Percentiles rank a stretch among this genome's conserved stretches.
phyloP scores from a whole-genome alignment of 1,140 invertebrate genomes.

The Drosophila persimilis region DNA sequence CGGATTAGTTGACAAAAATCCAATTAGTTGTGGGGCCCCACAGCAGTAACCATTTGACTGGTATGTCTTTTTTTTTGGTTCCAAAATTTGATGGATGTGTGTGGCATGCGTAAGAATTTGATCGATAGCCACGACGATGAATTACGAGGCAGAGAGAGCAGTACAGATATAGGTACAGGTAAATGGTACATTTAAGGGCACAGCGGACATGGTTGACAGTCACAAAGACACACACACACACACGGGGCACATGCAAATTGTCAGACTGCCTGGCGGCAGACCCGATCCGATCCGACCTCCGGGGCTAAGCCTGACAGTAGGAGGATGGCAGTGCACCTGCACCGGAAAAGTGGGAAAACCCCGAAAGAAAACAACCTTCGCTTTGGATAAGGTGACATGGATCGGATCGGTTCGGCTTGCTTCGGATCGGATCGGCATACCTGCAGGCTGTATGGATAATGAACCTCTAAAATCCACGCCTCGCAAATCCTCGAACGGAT shows the following conservation, averaged over 20 bases:
- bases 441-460: slow-evolving; percentile 49
- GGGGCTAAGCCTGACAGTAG: slow-evolving; percentile 45
- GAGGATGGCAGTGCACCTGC: slow-evolving; percentile 46
- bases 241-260: slow-evolving; percentile 59
- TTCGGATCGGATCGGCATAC: slow-evolving; percentile 3
- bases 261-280: slow-evolving; percentile 64
- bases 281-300: not conserved
- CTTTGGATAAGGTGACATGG: too few relatives aligned
- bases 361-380: slow-evolving; percentile 7
- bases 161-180: slow-evolving; percentile 11
- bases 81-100: slow-evolving; percentile 69
- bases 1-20: slow-evolving; percentile 79
- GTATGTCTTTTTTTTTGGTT: slow-evolving; percentile 8
- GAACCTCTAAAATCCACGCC: slow-evolving; percentile 79
- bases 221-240: not conserved
- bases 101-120: slow-evolving; percentile 77
- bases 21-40: slow-evolving; percentile 63
- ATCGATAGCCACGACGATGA: slow-evolving; percentile 65
- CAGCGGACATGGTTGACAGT: not conserved
- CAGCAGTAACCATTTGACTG: slow-evolving; percentile 24
- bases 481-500: slow-evolving; percentile 51
- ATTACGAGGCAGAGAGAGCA: slow-evolving; percentile 39
- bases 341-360: slow-evolving; percentile 47
- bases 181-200: slow-evolving; percentile 3
- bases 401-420: not conserved